Base-by-base conservation (phyloP, 2,797 vertebrate species). In the Pitangus sulphuratus region DNA sequence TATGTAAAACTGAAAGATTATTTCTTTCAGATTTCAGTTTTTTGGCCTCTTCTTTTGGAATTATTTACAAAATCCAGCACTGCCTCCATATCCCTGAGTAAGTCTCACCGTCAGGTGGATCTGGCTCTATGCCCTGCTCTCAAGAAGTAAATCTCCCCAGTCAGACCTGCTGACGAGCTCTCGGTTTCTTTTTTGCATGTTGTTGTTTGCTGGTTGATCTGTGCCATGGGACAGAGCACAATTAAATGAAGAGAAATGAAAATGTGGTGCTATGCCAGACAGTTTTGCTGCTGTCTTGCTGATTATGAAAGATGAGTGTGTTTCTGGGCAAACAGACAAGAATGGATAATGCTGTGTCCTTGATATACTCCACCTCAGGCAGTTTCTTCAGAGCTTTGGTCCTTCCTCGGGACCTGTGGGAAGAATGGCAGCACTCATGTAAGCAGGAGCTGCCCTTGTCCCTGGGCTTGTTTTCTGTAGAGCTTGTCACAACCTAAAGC, bases 1-100 rank as follows among this genome's bases (percentile, higher is more conserved):
- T 95, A 87, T 69, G 61, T 97, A 96, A 97, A 97, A 97, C 8
- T 92, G 94, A 97, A 97, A 95, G 81, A 96, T 95, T 93, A 31
- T 39, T 96, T 96, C 44, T 87, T 88, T 74, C 58, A 39, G 37
- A 60, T 88, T 88, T 79, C 13, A 13, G 12, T 11, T 77, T 91
- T 94, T 92, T 3, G 11, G 58, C 56, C 22, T 68, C 60, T 84
- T 89, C 69, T 95, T 51, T 74, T 0, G 2, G 47, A 90, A 60
- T 89, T 48, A 62, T 30, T 76, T 95, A 51, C 60, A 77, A 94
- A 87, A 44, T 6, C 3, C 13, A 66, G 20, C n/a, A 40, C 42
- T 58, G 8, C 20, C 48, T 54, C 40, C 26, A 58, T 40, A n/a
- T 87, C 39, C 39, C 65, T 78, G 78, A 42, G 24, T 66, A 84